A percentile compares a stretch with the other conserved stretches of the same genome.
These are phyloP conservation scores for Zophobas atratus DNA, from an alignment of 1,140 invertebrate genomes.

Conservation along the genomic window DNA sequence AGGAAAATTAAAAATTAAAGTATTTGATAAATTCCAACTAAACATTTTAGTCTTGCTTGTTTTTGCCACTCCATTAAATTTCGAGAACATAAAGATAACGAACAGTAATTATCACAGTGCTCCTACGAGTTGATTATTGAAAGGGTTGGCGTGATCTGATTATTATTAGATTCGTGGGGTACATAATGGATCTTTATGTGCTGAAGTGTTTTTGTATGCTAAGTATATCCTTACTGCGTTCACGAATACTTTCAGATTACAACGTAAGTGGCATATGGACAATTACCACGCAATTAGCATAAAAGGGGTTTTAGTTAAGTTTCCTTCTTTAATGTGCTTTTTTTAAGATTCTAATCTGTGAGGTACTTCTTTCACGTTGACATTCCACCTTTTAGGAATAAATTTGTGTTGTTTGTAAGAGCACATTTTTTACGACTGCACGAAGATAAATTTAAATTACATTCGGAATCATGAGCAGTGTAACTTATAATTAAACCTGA, in stretches of 20 bases:
- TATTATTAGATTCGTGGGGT: background rate
- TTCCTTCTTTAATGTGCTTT: background rate
- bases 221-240: slow-evolving; percentile 10
- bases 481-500: slow-evolving; percentile 9
- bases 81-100: background rate
- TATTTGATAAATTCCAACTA: no score
- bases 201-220: slow-evolving; percentile 15
- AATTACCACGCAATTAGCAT: slow-evolving; percentile 15
- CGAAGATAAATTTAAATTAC: slow-evolving; percentile 7
- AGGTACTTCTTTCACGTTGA: background rate
- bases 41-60: no score
- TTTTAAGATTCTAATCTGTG: background rate
- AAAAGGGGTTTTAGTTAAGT: background rate
- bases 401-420: background rate
- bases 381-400: background rate
- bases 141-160: slow-evolving; percentile 11
- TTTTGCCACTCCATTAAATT: no score
- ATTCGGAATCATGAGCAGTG: background rate
- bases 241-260: slow-evolving; percentile 9
- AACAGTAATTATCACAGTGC: background rate
- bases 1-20: no score
- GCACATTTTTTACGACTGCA: background rate
- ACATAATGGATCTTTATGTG: background rate
- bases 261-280: background rate
- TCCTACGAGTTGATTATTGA: background rate